phyloP scores from a whole-genome alignment of 1,140 invertebrate genomes.

The Homalodisca vitripennis region DNA sequence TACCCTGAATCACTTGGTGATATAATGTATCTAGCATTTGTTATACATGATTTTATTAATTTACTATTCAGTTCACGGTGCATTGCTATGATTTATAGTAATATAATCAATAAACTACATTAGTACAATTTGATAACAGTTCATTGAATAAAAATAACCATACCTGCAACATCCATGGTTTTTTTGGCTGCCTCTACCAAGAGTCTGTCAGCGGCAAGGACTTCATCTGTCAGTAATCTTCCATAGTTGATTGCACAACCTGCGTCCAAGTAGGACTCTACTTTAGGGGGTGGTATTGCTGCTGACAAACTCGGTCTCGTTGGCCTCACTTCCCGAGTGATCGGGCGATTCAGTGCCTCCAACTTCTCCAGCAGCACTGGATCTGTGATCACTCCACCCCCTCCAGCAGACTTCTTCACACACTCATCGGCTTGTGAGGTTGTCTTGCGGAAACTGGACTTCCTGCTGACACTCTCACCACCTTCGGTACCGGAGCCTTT shows the following conservation, averaged over 20 bases:
- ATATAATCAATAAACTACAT: conserved; percentile 25
- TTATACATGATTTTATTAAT: no score
- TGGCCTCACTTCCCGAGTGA: conserved; percentile 60
- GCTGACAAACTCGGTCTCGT: conserved; percentile 14
- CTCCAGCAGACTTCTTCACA: conserved; percentile 46
- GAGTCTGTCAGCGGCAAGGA: conserved; percentile 75
- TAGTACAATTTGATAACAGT: conserved; percentile 4
- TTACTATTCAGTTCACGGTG: no score
- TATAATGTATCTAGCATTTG: no score
- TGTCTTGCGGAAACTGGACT: conserved; percentile 66
- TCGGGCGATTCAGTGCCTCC: conserved; percentile 58
- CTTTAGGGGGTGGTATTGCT: conserved; percentile 31
- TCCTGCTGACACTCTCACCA: conserved; percentile 50
- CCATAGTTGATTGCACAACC: conserved; percentile 72
- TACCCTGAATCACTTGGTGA: no score
- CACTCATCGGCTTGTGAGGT: conserved; percentile 58
- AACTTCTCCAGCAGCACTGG: conserved; percentile 64
- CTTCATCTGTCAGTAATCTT: conserved; percentile 79
- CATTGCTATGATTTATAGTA: no score
- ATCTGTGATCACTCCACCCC: conserved; percentile 61
- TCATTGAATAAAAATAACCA: conserved; percentile 24
- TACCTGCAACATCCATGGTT: conserved; percentile 80
- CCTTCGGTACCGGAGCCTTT: conserved; percentile 49
- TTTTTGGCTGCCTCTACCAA: conserved; percentile 78
- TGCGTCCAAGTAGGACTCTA: conserved; percentile 59